Evolutionary conservation across 1,140 invertebrate species (phyloP).

Genomic region (Drosophila saltans): DNA sequence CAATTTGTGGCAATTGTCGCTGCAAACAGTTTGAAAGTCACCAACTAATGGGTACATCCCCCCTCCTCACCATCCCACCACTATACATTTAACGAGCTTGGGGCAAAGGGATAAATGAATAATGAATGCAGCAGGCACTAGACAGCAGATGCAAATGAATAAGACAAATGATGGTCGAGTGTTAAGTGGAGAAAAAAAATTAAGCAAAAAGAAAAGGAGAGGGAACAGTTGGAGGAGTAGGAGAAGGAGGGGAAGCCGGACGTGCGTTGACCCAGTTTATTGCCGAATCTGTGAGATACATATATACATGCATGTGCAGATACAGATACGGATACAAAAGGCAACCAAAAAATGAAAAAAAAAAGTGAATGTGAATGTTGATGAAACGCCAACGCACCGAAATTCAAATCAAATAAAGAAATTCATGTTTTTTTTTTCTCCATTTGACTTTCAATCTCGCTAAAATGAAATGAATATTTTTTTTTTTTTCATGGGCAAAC

Average conservation of each 20-base stretch:
- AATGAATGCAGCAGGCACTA: constrained; percentile 31
- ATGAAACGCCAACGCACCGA: constrained; percentile 52
- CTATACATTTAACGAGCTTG: neutral
- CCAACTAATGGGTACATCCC: neutral
- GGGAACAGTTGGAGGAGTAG: neutral
- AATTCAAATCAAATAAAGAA: constrained; percentile 10
- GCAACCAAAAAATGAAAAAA: constrained; percentile 11
- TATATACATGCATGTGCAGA: constrained; percentile 27
- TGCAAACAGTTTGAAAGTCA: constrained; percentile 58
- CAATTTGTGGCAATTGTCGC: constrained; percentile 76
- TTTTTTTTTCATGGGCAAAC: neutral
- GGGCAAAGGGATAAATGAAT: constrained; percentile 20
- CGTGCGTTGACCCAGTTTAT: constrained; percentile 71
- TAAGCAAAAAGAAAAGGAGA: too few species aligned
- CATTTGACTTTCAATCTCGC: constrained; percentile 35
- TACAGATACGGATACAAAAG: constrained; percentile 16
- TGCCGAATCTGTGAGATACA: constrained; percentile 33
- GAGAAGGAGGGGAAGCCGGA: constrained; percentile 33
- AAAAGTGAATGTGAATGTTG: constrained; percentile 58
- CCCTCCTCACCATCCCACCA: neutral
- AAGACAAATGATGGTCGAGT: constrained; percentile 72
- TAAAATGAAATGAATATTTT: neutral
- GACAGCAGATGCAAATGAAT: constrained; percentile 62
- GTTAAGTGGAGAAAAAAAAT: constrained; percentile 37
- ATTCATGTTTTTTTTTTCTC: neutral